Percentiles rank a stretch among this genome's conserved stretches.
These are phyloP conservation scores for Phyllotreta cruciferae DNA, from an alignment of 2,888 invertebrate genomes.

Conservation along the genomic window DNA sequence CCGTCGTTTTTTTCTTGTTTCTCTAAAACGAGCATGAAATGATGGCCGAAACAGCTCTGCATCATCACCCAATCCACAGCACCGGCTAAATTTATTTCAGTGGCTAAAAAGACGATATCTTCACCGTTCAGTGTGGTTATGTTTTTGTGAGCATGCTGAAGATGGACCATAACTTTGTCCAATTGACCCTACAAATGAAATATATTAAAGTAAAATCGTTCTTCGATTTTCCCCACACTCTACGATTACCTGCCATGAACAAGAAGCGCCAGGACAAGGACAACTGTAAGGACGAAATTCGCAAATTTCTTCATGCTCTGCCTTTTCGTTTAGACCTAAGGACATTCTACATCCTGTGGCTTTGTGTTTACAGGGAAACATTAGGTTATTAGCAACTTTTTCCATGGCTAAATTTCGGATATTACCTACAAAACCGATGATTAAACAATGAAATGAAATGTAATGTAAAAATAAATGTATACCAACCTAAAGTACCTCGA, in stretches of 20 bases:
- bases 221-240: background rate
- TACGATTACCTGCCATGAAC: conserved; percentile 99
- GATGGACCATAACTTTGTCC: conserved; percentile 98
- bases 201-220: background rate
- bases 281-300: conserved; percentile 98
- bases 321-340: conserved; percentile 95
- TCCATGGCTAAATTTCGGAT: conserved; percentile 99
- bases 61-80: conserved; percentile 99
- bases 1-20: conserved; percentile 98
- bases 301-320: conserved; percentile 98
- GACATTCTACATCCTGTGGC: conserved; percentile 93
- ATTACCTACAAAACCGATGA: conserved; percentile 65
- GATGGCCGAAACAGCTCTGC: conserved; percentile 99
- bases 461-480: background rate
- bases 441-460: background rate
- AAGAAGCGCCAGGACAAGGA: conserved; percentile 99
- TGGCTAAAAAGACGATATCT: conserved; percentile 99
- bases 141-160: conserved; percentile 96
- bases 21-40: conserved; percentile 99
- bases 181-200: conserved; percentile 72
- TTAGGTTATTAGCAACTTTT: conserved; percentile 95
- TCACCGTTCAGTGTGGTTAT: conserved; percentile 98
- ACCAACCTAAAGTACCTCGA: conserved; percentile 81
- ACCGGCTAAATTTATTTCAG: conserved; percentile 98
- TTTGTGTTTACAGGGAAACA: conserved; percentile 99